Conservation (phyloP, 2,797 vertebrate species). For the Myotis pilosus region DNA sequence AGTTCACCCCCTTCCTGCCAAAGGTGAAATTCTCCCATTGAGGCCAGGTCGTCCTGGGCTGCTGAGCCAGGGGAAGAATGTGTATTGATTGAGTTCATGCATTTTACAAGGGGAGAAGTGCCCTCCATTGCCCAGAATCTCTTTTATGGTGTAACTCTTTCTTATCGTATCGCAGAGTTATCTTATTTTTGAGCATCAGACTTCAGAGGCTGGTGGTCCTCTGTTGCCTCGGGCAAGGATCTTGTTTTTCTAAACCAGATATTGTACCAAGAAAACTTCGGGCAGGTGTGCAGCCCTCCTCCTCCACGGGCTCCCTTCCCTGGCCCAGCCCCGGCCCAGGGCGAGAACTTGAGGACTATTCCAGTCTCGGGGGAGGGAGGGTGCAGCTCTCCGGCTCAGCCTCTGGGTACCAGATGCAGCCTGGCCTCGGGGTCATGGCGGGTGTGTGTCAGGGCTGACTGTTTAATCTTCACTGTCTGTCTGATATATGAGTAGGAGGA, state of each 20-base stretch:
- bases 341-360: neutral
- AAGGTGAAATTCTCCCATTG: neutral
- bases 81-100: slow-evolving; percentile 65
- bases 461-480: neutral
- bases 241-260: slow-evolving; percentile 55
- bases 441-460: neutral
- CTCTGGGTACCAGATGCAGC: neutral
- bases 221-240: neutral
- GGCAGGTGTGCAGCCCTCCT: neutral
- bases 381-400: neutral
- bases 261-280: neutral
- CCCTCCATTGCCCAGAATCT: slow-evolving; percentile 35
- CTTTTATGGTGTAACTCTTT: slow-evolving; percentile 29
- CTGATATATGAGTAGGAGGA: neutral
- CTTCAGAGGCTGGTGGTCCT: neutral
- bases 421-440: rapidly evolving
- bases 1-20: neutral
- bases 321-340: neutral
- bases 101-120: slow-evolving; percentile 66
- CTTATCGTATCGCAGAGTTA: neutral
- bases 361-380: neutral
- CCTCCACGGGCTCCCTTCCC: neutral
- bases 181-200: slow-evolving; percentile 16
- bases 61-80: slow-evolving; percentile 33
- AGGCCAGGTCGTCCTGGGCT: neutral